Percentiles rank a stretch among this genome's conserved stretches.
These are phyloP conservation scores for Ciconia nigra DNA, from an alignment of 2,797 vertebrate genomes.

Conservation along the genomic window DNA sequence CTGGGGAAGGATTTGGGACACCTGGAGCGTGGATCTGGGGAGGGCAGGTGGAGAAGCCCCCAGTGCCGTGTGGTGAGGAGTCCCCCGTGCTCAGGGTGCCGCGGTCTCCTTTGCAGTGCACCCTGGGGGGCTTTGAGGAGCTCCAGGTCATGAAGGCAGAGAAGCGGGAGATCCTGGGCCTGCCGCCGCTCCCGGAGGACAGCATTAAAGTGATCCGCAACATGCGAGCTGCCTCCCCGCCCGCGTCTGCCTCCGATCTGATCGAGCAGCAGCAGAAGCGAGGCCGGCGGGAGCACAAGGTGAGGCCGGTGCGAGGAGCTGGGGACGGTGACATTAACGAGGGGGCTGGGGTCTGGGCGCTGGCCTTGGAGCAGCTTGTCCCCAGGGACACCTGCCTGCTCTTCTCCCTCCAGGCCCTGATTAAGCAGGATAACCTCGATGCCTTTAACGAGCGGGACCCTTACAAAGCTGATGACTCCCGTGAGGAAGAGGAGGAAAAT, in stretches of 20 bases:
- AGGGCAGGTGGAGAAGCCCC: rapidly evolving
- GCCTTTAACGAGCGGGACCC: slow-evolving; percentile 97
- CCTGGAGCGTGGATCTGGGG: rapidly evolving
- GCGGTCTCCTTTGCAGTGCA: slow-evolving; percentile 78
- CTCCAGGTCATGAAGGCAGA: slow-evolving; percentile 90
- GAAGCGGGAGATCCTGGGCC: slow-evolving; percentile 83
- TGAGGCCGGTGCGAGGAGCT: neutral
- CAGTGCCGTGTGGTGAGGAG: rapidly evolving
- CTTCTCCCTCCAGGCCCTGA: slow-evolving; percentile 80
- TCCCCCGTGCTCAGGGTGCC: rapidly evolving
- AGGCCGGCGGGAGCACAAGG: slow-evolving; percentile 94
- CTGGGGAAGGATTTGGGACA: neutral
- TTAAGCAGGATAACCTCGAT: slow-evolving; percentile 97
- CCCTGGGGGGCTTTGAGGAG: slow-evolving; percentile 93
- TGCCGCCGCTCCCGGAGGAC: slow-evolving; percentile 94
- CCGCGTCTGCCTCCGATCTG: slow-evolving; percentile 93
- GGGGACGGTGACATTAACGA: neutral
- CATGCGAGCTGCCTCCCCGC: slow-evolving; percentile 95
- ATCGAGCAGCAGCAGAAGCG: slow-evolving; percentile 98
- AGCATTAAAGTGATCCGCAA: slow-evolving; percentile 94
- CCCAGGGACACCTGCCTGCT: neutral
- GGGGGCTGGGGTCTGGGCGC: neutral
- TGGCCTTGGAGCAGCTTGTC: rapidly evolving
- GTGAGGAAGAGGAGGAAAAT: slow-evolving; percentile 95
- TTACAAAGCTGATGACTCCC: slow-evolving; percentile 91